Base-by-base conservation (phyloP, 2,888 invertebrate genomes). In the Hydropsyche betteni region DNA sequence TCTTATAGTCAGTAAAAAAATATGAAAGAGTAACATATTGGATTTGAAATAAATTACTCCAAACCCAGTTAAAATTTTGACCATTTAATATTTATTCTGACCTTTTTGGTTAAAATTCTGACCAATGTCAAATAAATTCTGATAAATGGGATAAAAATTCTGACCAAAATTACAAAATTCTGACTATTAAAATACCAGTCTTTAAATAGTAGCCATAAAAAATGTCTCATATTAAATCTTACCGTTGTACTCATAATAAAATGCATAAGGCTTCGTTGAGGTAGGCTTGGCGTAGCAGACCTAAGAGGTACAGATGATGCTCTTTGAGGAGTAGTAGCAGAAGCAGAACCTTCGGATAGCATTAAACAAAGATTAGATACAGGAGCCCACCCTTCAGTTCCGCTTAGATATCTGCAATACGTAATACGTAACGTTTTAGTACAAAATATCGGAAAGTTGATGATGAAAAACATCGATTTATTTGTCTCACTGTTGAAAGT, bases 401-500 rank as follows among this genome's bases (percentile, higher is more conserved):
- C 79, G 16, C 61, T 74, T 68, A 79, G 58, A 44, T 79, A 79
- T 51, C 78, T 79, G 72, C n/a, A n/a, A n/a, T n/a, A n/a, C n/a
- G n/a, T n/a, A n/a, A n/a, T n/a, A n/a, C n/a, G n/a, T n/a, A n/a
- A n/a, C n/a, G n/a, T n/a, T n/a, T n/a, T n/a, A n/a, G 14, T 51
- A 2, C 51, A 51, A 2, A 51, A 51, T 51, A 51, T 6, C 24
- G 33, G 6, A 53, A 5, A 16, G 16, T 61, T 33, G 10, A 61
- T 24, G 7, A 51, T 51, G 51, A 51, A 51, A n/a, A 51, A 51
- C 8, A 51, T 12, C 12, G 14, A 53, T 14, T 14, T 16, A 6
- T 12, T 53, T 12, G 10, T 85, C 84, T 85, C 83, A 92, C 87
- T 86, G 87, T 80, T 88, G 86, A 81, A 91, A 91, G 81, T 89